phyloP scores from a whole-genome alignment of 1,140 invertebrate species.

The Psix sp. region DNA sequence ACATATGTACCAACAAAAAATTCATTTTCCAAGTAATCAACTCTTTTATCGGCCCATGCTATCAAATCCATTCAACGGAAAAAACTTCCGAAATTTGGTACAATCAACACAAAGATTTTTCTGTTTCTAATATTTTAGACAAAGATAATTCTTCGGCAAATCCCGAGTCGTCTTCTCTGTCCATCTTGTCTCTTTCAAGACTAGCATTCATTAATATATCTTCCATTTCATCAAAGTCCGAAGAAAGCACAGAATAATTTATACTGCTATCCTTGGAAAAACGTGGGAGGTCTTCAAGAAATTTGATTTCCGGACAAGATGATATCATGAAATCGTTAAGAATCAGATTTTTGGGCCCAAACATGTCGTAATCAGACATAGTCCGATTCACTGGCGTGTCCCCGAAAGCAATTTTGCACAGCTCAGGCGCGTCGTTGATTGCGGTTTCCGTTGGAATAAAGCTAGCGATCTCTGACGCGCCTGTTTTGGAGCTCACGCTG shows the following conservation, averaged over 20 bases:
- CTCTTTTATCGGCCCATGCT: too few relatives aligned
- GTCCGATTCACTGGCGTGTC: constrained; percentile 20
- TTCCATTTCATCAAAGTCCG: constrained; percentile 47
- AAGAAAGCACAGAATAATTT: constrained; percentile 20
- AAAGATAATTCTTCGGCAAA: constrained; percentile 31
- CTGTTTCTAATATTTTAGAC: constrained; percentile 33
- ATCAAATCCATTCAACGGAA: too few relatives aligned
- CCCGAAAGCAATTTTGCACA: constrained; percentile 8
- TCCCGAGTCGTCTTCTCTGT: constrained; percentile 29
- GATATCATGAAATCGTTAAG: constrained; percentile 49
- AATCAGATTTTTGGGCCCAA: constrained; percentile 37
- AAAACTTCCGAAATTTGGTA: not conserved
- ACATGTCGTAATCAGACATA: constrained; percentile 21
- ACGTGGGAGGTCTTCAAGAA: constrained; percentile 37
- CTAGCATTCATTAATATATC: constrained; percentile 39
- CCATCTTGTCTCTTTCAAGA: constrained; percentile 29
- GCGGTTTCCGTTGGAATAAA: constrained; percentile 35
- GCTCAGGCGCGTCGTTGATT: constrained; percentile 24
- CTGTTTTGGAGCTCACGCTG: constrained; percentile 16
- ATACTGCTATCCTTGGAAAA: constrained; percentile 25
- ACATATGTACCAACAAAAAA: too few relatives aligned
- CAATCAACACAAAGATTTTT: constrained; percentile 31
- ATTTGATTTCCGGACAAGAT: constrained; percentile 30
- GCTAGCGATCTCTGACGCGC: constrained; percentile 1
- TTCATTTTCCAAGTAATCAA: too few relatives aligned